Evolutionary conservation across 2,113 vertebrate genomes (phyloP).

Genomic region (Corythornis vintsioides): DNA sequence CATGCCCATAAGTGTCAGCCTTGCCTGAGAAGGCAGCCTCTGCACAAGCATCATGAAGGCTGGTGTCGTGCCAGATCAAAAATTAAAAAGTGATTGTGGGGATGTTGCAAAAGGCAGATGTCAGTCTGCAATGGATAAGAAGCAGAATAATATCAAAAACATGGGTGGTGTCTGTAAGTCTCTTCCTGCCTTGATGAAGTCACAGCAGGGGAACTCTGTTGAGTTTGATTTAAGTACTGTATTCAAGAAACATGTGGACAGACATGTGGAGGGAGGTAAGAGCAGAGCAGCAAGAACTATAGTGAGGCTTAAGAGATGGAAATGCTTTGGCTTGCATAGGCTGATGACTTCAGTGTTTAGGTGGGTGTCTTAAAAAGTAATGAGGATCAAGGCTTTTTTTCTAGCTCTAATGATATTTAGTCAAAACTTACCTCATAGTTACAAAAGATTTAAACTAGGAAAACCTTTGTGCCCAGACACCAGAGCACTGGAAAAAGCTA

Average conservation of each 20-base stretch:
- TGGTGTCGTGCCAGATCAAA: not conserved
- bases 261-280: not conserved
- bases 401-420: no score
- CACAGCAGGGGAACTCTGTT: not conserved
- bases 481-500: not conserved
- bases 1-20: rapidly evolving
- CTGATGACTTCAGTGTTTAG: not conserved
- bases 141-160: not conserved
- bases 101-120: not conserved
- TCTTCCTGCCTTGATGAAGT: not conserved
- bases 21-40: not conserved
- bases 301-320: not conserved
- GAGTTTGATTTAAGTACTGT: not conserved
- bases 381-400: no score
- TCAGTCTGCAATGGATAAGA: not conserved
- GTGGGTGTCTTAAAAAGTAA: not conserved
- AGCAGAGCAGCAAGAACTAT: not conserved
- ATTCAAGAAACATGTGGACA: not conserved
- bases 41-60: not conserved
- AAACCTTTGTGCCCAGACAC: no score
- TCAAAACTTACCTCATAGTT: no score
- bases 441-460: no score
- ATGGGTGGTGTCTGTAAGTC: not conserved
- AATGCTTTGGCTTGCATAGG: not conserved
- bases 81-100: not conserved